Percentiles rank a stretch among this genome's conserved stretches.
Evolutionary conservation across 1,140 invertebrate species (phyloP).

Genomic region (Solenopsis invicta): DNA sequence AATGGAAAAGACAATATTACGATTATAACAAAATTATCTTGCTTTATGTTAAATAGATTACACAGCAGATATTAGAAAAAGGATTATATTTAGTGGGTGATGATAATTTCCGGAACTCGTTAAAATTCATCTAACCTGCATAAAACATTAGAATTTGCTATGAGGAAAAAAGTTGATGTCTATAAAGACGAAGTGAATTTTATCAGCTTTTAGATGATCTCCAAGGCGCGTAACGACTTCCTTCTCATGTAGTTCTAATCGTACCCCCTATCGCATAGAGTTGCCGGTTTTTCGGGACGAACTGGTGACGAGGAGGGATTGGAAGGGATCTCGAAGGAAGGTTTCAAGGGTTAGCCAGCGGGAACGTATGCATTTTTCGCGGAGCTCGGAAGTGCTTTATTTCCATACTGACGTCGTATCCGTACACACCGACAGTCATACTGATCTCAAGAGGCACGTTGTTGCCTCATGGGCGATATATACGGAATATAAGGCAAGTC

Average conservation of each 20-base stretch:
- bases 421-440: slow-evolving; percentile 79
- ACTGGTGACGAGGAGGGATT: slow-evolving; percentile 66
- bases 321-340: slow-evolving; percentile 65
- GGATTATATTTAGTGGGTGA: background rate
- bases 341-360: slow-evolving; percentile 65
- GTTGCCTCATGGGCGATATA: slow-evolving; percentile 79
- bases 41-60: slow-evolving; percentile 27
- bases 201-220: slow-evolving; percentile 40
- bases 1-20: background rate
- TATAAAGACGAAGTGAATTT: slow-evolving; percentile 69
- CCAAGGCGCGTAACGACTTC: slow-evolving; percentile 71
- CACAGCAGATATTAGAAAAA: background rate
- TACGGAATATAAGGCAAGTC: slow-evolving; percentile 73
- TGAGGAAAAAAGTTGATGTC: slow-evolving; percentile 10
- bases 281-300: slow-evolving; percentile 43
- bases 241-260: slow-evolving; percentile 71
- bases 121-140: slow-evolving; percentile 43
- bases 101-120: slow-evolving; percentile 37
- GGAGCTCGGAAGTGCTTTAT: slow-evolving; percentile 83
- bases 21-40: background rate
- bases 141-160: slow-evolving; percentile 12
- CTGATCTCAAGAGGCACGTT: slow-evolving; percentile 81
- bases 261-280: slow-evolving; percentile 45
- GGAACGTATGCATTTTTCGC: slow-evolving; percentile 80
- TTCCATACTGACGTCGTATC: slow-evolving; percentile 80